These are phyloP conservation scores for Macrosoma leucophasiata DNA, from an alignment of 2,888 invertebrate genomes.

Conservation along the genomic window DNA sequence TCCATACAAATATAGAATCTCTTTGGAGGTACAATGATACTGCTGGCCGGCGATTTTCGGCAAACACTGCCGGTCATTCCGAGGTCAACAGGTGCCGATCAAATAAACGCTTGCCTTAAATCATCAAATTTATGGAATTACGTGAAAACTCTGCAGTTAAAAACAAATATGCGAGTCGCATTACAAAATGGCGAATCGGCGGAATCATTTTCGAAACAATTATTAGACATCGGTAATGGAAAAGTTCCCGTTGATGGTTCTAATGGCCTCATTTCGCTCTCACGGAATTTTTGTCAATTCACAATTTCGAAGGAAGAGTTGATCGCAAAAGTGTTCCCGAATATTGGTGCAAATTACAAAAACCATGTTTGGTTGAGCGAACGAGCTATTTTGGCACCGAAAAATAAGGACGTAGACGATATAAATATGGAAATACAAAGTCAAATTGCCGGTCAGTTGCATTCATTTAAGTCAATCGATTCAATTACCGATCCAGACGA, in stretches of 20 bases:
- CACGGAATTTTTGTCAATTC: constrained; percentile 34
- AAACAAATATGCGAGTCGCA: constrained; percentile 24
- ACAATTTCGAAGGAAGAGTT: constrained; percentile 23
- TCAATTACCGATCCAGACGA: constrained; percentile 31
- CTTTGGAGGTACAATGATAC: no score
- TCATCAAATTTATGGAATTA: constrained; percentile 28
- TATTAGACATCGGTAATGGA: constrained; percentile 28
- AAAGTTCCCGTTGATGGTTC: constrained; percentile 24
- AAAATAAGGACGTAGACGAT: not conserved
- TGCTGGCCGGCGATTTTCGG: constrained; percentile 33
- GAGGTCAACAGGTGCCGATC: constrained; percentile 29
- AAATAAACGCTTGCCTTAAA: constrained; percentile 31
- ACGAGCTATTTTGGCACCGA: not conserved
- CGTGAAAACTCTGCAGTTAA: constrained; percentile 29
- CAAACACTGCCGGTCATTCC: constrained; percentile 33
- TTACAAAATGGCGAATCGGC: constrained; percentile 27
- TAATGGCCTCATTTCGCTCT: constrained; percentile 26
- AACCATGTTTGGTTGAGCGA: not conserved
- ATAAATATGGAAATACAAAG: constrained; percentile 27
- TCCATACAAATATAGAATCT: no score
- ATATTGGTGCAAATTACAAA: not conserved
- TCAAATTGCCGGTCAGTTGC: constrained; percentile 27
- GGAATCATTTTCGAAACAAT: constrained; percentile 26
- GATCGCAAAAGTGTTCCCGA: constrained; percentile 13
- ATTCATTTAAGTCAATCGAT: constrained; percentile 33